Evolutionary conservation across 1,140 invertebrate genomes (phyloP).

Genomic region (fruit fly (Drosophila melanogaster)): Release_6_plus_ISO1_MT NT_033779.5:15144001-15144500

Average conservation of each 20-base stretch:
- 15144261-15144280: not conserved
- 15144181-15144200: slow-evolving; percentile 33
- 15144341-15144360: too few species aligned
- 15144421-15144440: too few species aligned
- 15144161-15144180: not conserved
- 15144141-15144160: not conserved
- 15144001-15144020: not conserved
- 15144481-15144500: too few species aligned
- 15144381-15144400: too few species aligned
- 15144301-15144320: too few species aligned
- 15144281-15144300: too few species aligned
- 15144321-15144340: not conserved
- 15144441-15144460: too few species aligned
- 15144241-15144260: not conserved
- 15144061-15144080: slow-evolving; percentile 82
- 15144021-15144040: slow-evolving; percentile 55
- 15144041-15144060: slow-evolving; percentile 81
- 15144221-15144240: slow-evolving; percentile 1
- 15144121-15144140: slow-evolving; percentile 13
- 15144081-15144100: slow-evolving; percentile 81
- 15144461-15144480: too few species aligned
- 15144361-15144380: too few species aligned
- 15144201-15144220: not conserved
- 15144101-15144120: slow-evolving; percentile 68
- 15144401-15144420: too few species aligned